Evolutionary conservation across 2,113 vertebrate genomes (phyloP), one percentile per base, ranked within the genome.

Genomic region (Centropristis striata): DNA sequence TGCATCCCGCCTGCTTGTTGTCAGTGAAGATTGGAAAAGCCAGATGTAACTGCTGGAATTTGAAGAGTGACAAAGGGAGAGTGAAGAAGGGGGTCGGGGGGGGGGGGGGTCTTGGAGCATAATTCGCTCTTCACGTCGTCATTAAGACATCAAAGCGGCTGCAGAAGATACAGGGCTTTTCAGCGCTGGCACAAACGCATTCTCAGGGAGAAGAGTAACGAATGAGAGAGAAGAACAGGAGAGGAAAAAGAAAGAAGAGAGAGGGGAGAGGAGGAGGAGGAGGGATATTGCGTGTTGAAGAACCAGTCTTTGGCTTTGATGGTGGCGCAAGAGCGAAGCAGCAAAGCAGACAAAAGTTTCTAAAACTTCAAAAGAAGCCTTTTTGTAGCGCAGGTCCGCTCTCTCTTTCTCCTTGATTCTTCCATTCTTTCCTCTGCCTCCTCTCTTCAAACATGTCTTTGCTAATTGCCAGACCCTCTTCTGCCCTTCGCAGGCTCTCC

Each of bases 391-490:
- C 78, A 85, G 84, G 74, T 80, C 75, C 37, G 41, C 85, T 89
- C 61, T 39, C 79, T 49, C 87, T 80, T 75, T 85, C 88, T 77
- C 73, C 36, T 39, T 51, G 59, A 74, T 70, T 78, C 84, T 54
- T 76, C 76, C 70, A 65, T 84, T 89, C 82, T 78, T 71, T n/a
- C 68, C 55, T 73, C 80, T 51, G 53, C 75, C 78, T 91, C 80
- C 78, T 87, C 91, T 92, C 87, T 88, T 93, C 85, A 93, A 93
- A 94, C 93, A 89, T 88, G 85, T 94, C 93, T 89, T 92, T 93
- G 95, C 95, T 96, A 97, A 97, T 96, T 96, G 95, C 94, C 92
- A 65, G 91, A 87, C 90, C 90, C 15, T 86, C 78, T 87, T 92
- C 90, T 91, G 72, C 81, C 85, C 86, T 89, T 69, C 36, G 58